A percentile compares a stretch with the other conserved stretches of the same genome.
Evolutionary conservation across 2,888 invertebrate genomes (phyloP).

Genomic region (Portevinia maculata): DNA sequence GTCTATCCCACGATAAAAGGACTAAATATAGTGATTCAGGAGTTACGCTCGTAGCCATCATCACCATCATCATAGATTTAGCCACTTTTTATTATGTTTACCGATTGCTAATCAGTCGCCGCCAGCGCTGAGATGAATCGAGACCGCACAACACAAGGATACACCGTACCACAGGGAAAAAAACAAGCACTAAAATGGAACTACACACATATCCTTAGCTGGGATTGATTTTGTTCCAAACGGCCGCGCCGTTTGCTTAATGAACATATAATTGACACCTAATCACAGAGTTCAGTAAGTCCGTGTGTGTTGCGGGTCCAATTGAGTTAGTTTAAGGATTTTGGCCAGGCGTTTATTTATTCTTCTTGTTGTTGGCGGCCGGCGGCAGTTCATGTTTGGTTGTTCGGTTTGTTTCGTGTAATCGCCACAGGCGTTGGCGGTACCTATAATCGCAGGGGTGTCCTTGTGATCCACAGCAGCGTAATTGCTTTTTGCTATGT

Average conservation of each 20-base stretch:
- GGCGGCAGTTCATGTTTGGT: conserved; percentile 24
- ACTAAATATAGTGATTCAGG: conserved; percentile 25
- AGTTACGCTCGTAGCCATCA: conserved; percentile 24
- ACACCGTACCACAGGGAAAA: conserved; percentile 46
- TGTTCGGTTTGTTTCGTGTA: conserved; percentile 38
- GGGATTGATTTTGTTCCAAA: conserved; percentile 48
- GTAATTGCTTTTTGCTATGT: conserved; percentile 57
- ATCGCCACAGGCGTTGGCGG: conserved; percentile 57
- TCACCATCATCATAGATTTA: conserved; percentile 43
- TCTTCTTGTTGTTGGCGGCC: conserved; percentile 33
- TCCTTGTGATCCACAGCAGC: conserved; percentile 38
- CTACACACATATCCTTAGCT: conserved; percentile 32
- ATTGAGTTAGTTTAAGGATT: conserved; percentile 61
- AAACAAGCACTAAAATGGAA: conserved; percentile 29
- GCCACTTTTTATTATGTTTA: conserved; percentile 64
- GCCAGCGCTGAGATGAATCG: conserved; percentile 59
- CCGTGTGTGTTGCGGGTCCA: conserved; percentile 43
- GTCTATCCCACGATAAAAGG: conserved; percentile 1
- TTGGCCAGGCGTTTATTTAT: conserved; percentile 49
- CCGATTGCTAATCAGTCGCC: conserved; percentile 67
- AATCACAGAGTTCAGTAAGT: conserved; percentile 67
- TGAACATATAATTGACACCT: conserved; percentile 74
- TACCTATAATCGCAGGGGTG: conserved; percentile 47
- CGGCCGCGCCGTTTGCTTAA: conserved; percentile 65
- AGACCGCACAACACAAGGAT: conserved; percentile 63